Conservation (phyloP, 2,888 invertebrate genomes). For the Tenthredo scrophulariae region DNA sequence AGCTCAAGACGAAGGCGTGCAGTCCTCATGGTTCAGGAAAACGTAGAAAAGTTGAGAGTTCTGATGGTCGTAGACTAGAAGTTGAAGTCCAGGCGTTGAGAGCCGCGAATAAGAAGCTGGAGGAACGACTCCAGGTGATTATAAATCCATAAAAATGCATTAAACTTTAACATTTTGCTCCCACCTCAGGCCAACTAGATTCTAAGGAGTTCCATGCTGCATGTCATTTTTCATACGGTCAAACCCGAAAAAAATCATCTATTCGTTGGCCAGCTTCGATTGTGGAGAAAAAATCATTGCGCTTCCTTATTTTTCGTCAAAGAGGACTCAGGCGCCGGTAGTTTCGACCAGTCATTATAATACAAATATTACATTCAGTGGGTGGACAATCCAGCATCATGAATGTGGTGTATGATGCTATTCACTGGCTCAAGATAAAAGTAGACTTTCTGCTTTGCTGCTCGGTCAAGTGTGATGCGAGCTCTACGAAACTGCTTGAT, state of each 20-base stretch:
- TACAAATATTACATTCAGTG: neutral
- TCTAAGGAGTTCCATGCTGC: neutral
- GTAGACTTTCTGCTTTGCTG: neutral
- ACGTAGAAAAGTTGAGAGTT: slow-evolving; percentile 68
- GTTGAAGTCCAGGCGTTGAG: slow-evolving; percentile 83
- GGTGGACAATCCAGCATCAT: neutral
- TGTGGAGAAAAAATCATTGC: too few relatives aligned
- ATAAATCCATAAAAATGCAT: neutral
- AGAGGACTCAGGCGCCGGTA: too few relatives aligned
- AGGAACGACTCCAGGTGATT: slow-evolving; percentile 84
- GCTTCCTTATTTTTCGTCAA: too few relatives aligned
- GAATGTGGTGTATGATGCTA: neutral
- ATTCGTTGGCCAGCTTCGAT: too few relatives aligned
- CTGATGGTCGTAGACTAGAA: slow-evolving; percentile 79
- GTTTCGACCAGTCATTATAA: neutral
- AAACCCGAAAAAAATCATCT: neutral
- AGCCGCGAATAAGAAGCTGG: slow-evolving; percentile 83
- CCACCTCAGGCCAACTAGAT: neutral
- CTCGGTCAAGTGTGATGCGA: neutral
- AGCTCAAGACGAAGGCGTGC: slow-evolving; percentile 60
- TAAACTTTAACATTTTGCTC: neutral
- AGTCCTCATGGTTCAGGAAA: slow-evolving; percentile 55
- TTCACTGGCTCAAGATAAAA: neutral
- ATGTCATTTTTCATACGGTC: neutral
- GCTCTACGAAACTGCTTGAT: neutral